phyloP scores from a whole-genome alignment of 2,113 vertebrate genomes.

The Proteles cristata region DNA sequence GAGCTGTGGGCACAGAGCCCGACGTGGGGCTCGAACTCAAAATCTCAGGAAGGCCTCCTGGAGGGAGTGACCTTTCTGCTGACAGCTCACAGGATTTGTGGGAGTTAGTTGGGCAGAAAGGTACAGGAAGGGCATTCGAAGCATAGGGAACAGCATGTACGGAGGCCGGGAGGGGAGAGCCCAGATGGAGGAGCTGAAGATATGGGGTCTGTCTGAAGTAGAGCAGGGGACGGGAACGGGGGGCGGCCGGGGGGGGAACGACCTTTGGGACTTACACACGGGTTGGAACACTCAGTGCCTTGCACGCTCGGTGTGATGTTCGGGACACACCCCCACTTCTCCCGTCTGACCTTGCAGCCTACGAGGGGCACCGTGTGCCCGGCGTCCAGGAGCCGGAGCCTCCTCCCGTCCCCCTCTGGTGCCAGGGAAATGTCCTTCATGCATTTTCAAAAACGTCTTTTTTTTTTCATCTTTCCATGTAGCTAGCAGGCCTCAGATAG shows the following conservation, averaged over 20 bases:
- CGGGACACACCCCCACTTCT: fast-evolving
- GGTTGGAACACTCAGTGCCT: fast-evolving
- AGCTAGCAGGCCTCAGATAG: neutral
- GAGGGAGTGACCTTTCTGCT: neutral
- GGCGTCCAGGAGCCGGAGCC: fast-evolving
- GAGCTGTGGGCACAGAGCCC: no score
- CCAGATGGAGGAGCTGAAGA: neutral
- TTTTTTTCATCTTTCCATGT: fast-evolving
- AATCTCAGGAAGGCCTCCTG: neutral
- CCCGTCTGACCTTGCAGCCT: neutral
- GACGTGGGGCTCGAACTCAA: no score
- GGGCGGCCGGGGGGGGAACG: fast-evolving
- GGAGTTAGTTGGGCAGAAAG: neutral
- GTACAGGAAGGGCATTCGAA: neutral
- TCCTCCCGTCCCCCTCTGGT: fast-evolving
- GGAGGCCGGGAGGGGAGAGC: neutral
- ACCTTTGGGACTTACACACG: fast-evolving
- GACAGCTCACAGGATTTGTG: neutral
- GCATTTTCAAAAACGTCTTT: neutral
- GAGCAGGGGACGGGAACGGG: neutral
- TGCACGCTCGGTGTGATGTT: no score
- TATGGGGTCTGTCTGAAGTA: fast-evolving
- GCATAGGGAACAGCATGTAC: neutral
- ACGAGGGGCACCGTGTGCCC: neutral
- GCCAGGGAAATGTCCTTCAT: neutral